Percentiles rank a stretch among this genome's conserved stretches.
phyloP scores from a whole-genome alignment of 2,888 invertebrate species.

The Seira musarum region DNA sequence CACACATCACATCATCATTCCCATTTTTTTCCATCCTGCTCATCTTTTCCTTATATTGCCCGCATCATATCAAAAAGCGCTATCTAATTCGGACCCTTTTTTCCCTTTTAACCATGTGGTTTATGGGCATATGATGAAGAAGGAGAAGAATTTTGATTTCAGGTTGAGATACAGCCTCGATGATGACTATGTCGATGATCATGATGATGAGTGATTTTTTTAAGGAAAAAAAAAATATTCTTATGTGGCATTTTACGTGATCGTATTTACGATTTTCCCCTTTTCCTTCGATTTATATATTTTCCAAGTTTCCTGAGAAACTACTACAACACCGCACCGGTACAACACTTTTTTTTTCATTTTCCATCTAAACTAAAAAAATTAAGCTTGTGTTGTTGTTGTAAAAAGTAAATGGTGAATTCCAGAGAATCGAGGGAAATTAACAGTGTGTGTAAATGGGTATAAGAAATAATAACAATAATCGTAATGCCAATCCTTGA shows the following conservation, averaged over 20 bases:
- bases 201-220: conserved; percentile 48
- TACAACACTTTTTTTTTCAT: conserved; percentile 14
- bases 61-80: not conserved
- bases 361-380: too few species aligned
- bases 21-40: not conserved
- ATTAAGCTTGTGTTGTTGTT: not conserved
- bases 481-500: conserved; percentile 61
- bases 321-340: not conserved
- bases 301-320: conserved; percentile 40
- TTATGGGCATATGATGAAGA: conserved; percentile 49
- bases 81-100: not conserved
- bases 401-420: conserved; percentile 42
- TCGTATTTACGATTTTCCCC: conserved; percentile 35
- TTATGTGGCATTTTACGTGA: conserved; percentile 7
- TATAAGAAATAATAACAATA: conserved; percentile 55
- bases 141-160: conserved; percentile 27
- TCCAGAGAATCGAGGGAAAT: conserved; percentile 51
- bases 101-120: conserved; percentile 43
- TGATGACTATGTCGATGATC: conserved; percentile 17
- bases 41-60: too few species aligned
- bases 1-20: conserved; percentile 1
- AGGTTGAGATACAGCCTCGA: conserved; percentile 24
- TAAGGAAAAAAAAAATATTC: conserved; percentile 9
- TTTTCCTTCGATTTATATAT: conserved; percentile 48
- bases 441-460: conserved; percentile 36